A percentile compares a stretch with the other conserved stretches of the same genome.
phyloP scores from a whole-genome alignment of 2,888 invertebrate genomes.

The Mylabris sibirica region DNA sequence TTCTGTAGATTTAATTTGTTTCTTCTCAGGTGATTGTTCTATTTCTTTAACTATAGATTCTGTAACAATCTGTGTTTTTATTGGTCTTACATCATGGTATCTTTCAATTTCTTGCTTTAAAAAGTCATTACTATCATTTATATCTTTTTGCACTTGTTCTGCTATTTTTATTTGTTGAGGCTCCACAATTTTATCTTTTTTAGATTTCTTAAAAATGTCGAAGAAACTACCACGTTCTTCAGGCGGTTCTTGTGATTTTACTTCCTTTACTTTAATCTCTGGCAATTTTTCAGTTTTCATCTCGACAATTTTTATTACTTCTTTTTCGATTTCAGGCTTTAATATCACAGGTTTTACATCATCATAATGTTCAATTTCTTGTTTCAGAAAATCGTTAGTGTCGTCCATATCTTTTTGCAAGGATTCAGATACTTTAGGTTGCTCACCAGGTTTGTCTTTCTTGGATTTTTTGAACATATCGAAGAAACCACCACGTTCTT shows the following conservation, averaged over 20 bases:
- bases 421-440: constrained; percentile 31
- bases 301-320: not conserved
- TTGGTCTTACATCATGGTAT: constrained; percentile 33
- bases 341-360: constrained; percentile 37
- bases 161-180: constrained; percentile 23
- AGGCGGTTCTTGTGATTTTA: not conserved
- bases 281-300: constrained; percentile 3
- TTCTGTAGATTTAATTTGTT: no score
- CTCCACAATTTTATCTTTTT: constrained; percentile 20
- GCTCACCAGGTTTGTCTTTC: not conserved
- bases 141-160: constrained; percentile 23
- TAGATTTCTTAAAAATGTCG: constrained; percentile 23
- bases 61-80: not conserved
- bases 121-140: constrained; percentile 24
- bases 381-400: constrained; percentile 39
- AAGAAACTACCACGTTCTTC: constrained; percentile 18
- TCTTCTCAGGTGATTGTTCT: not conserved
- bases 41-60: not conserved
- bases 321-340: not conserved
- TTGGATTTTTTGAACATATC: constrained; percentile 1
- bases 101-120: constrained; percentile 29
- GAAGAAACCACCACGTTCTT: constrained; percentile 17
- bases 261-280: not conserved
- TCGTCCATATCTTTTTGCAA: constrained; percentile 38
- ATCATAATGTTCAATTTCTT: constrained; percentile 42